Percentiles rank a stretch among this genome's conserved stretches.
Evolutionary conservation across 2,797 vertebrate genomes (phyloP).

Genomic region (Bryconaethiops microstoma): DNA sequence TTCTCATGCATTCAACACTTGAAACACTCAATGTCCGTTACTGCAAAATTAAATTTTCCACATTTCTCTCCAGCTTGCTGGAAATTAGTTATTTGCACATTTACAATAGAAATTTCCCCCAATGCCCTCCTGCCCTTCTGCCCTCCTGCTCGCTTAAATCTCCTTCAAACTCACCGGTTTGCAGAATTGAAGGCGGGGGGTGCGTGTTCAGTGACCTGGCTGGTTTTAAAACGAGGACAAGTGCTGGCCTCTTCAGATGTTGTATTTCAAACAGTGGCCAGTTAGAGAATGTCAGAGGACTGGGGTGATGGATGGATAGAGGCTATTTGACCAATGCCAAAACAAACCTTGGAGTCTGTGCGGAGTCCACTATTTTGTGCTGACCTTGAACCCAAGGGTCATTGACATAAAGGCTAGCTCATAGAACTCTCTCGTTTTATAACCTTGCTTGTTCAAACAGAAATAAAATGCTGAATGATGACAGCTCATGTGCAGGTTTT

Average conservation of each 20-base stretch:
- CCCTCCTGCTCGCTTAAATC: too few relatives aligned
- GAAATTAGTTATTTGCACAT: constrained; percentile 11
- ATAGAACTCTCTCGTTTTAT: constrained; percentile 44
- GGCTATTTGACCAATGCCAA: constrained; percentile 53
- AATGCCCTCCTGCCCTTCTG: too few relatives aligned
- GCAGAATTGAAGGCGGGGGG: constrained; percentile 12
- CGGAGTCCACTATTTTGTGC: constrained; percentile 45
- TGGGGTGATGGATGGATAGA: constrained; percentile 53
- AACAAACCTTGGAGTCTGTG: constrained; percentile 49
- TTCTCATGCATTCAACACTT: not conserved
- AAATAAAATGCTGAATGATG: constrained; percentile 36
- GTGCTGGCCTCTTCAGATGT: constrained; percentile 50
- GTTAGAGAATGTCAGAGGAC: constrained; percentile 51
- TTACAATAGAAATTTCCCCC: constrained; percentile 14
- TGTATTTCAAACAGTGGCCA: constrained; percentile 52
- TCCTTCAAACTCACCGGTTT: constrained; percentile 8
- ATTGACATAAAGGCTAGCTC: constrained; percentile 43
- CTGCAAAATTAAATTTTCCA: constrained; percentile 13
- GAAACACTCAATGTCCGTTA: constrained; percentile 11
- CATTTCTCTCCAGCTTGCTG: constrained; percentile 35
- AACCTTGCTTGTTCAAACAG: constrained; percentile 4
- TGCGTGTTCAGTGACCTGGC: not conserved
- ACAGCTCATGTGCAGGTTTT: constrained; percentile 18
- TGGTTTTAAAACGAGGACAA: constrained; percentile 32
- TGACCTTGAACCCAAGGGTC: constrained; percentile 50